phyloP scores from a whole-genome alignment of 2,113 vertebrate genomes.

The Eonycteris spelaea region DNA sequence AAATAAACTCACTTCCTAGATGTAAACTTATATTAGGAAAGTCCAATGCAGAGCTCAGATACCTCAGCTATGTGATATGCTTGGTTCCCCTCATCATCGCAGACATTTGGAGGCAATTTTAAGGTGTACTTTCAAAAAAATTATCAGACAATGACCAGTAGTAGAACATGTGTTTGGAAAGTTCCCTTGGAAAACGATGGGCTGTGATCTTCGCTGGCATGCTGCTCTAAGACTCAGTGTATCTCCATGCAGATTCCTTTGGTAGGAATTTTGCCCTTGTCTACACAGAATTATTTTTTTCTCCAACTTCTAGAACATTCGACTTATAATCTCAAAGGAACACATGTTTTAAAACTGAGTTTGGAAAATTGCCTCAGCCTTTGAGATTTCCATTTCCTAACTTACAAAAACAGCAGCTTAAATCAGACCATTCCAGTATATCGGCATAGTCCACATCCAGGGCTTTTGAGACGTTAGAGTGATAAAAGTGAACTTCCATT shows the following conservation, averaged over 20 bases:
- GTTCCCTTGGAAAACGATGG: not conserved
- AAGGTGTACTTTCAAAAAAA: not conserved
- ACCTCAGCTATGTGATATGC: not conserved
- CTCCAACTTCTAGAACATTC: not conserved
- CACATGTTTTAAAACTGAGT: not conserved
- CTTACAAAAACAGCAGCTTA: not conserved
- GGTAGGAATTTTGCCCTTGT: not conserved
- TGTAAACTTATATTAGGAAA: not conserved
- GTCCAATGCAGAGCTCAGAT: not conserved
- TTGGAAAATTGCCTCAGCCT: not conserved
- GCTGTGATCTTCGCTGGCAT: not conserved
- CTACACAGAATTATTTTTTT: not conserved
- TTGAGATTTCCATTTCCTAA: constrained; percentile 29
- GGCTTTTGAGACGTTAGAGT: not conserved
- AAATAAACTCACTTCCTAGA: not conserved
- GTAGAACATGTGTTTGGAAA: not conserved
- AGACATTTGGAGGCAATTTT: not conserved
- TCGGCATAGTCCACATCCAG: not conserved
- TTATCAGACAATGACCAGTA: not conserved
- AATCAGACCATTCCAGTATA: not conserved
- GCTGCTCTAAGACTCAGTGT: not conserved
- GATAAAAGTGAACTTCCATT: not conserved
- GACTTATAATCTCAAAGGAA: not conserved
- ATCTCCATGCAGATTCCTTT: not conserved
- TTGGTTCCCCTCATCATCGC: not conserved